Conservation (phyloP, 2,113 vertebrate species). For the Junco hyemalis region DNA sequence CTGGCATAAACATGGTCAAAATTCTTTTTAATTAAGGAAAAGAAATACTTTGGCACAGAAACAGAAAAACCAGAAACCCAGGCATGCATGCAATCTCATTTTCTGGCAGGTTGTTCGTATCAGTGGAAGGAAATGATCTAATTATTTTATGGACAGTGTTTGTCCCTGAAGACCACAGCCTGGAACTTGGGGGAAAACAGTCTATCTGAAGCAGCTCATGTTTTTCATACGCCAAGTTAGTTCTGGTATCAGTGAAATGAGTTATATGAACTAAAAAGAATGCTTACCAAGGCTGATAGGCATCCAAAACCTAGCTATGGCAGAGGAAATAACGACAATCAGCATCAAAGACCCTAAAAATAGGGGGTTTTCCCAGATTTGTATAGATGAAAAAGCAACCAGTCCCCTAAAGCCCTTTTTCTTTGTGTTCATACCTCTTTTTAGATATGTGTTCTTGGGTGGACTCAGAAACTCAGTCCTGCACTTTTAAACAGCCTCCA, state of each 20-base stretch:
- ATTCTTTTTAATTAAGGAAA: neutral
- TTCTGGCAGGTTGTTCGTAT: neutral
- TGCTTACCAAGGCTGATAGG: neutral
- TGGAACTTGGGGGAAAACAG: neutral
- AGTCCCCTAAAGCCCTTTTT: neutral
- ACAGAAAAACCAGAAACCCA: neutral
- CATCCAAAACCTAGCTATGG: neutral
- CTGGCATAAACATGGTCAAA: neutral
- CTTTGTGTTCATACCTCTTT: neutral
- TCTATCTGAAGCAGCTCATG: neutral
- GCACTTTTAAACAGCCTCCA: neutral
- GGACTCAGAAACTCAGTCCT: neutral
- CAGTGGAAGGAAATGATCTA: constrained; percentile 37
- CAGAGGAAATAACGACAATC: neutral
- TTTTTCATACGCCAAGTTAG: neutral
- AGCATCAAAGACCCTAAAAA: neutral
- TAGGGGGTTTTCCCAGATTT: neutral
- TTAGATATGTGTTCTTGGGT: neutral
- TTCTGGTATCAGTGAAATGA: constrained; percentile 4
- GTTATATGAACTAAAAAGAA: neutral
- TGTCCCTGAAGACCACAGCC: constrained; percentile 6
- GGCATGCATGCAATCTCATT: neutral
- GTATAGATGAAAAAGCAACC: neutral
- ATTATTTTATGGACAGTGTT: constrained; percentile 13
- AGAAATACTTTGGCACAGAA: neutral